phyloP scores from a whole-genome alignment of 2,797 vertebrate genomes.

The Myripristis jacobus region DNA sequence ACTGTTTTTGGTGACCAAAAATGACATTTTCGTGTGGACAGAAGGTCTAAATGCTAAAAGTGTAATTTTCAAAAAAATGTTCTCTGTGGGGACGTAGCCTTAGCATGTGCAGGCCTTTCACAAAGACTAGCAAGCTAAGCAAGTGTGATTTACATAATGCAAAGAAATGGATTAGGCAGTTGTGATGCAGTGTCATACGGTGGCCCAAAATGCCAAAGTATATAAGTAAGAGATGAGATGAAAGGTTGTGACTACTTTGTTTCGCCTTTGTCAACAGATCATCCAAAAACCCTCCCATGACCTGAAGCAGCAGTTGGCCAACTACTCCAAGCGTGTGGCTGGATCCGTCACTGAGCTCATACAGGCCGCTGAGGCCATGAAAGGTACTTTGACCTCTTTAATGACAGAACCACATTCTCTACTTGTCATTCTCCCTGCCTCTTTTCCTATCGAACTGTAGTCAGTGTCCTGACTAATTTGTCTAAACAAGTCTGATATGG shows the following conservation, averaged over 20 bases:
- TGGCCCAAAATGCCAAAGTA: no score
- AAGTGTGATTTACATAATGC: neutral
- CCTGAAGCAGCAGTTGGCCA: constrained; percentile 91
- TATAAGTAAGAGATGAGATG: neutral
- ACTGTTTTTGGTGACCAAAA: no score
- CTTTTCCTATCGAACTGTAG: no score
- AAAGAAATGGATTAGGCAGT: neutral
- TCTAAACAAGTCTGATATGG: no score
- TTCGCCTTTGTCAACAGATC: constrained; percentile 52
- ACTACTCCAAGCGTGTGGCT: constrained; percentile 92
- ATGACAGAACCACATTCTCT: neutral
- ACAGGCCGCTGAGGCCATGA: constrained; percentile 97
- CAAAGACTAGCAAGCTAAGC: neutral
- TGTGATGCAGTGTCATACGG: neutral
- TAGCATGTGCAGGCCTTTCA: neutral
- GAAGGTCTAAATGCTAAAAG: no score
- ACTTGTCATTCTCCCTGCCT: neutral
- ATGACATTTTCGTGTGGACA: no score
- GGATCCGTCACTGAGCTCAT: constrained; percentile 96
- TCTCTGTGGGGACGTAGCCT: no score
- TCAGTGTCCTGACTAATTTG: no score
- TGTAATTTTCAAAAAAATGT: no score
- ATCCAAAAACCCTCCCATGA: constrained; percentile 94
- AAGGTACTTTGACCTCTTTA: constrained; percentile 82
- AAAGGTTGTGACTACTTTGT: constrained; percentile 4